Conservation (phyloP, 2,797 vertebrate species). For the Tenualosa ilisha region DNA sequence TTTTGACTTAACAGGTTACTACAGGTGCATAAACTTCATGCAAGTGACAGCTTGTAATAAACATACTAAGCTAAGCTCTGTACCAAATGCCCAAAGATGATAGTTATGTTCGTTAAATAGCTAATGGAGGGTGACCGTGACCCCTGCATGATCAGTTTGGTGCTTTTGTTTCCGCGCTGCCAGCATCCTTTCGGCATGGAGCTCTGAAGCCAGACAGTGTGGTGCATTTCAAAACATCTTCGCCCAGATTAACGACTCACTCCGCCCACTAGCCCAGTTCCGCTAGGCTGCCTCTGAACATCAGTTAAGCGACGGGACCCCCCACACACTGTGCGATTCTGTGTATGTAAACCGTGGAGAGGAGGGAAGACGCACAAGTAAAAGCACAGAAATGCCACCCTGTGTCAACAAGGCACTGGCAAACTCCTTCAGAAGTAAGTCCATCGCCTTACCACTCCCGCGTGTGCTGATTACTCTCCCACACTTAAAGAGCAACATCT, state of each 20-base stretch:
- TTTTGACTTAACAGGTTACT: background rate
- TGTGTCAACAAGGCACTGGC: background rate
- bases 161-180: background rate
- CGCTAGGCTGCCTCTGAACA: slow-evolving; percentile 29
- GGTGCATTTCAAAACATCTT: slow-evolving; percentile 18
- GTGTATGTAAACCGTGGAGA: background rate
- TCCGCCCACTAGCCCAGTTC: slow-evolving; percentile 1
- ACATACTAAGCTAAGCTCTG: background rate
- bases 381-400: slow-evolving; percentile 25
- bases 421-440: background rate
- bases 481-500: background rate
- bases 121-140: background rate
- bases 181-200: background rate
- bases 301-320: slow-evolving; percentile 19
- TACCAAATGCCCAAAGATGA: background rate
- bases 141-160: background rate
- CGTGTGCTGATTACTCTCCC: background rate
- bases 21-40: background rate
- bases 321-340: background rate
- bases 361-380: background rate
- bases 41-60: background rate
- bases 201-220: background rate
- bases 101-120: background rate
- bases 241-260: slow-evolving; percentile 6
- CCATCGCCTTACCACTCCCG: background rate